Evolutionary conservation across 2,888 invertebrate species (phyloP), one percentile per base, ranked within the genome.

Genomic region (Toxonevra muliebris): DNA sequence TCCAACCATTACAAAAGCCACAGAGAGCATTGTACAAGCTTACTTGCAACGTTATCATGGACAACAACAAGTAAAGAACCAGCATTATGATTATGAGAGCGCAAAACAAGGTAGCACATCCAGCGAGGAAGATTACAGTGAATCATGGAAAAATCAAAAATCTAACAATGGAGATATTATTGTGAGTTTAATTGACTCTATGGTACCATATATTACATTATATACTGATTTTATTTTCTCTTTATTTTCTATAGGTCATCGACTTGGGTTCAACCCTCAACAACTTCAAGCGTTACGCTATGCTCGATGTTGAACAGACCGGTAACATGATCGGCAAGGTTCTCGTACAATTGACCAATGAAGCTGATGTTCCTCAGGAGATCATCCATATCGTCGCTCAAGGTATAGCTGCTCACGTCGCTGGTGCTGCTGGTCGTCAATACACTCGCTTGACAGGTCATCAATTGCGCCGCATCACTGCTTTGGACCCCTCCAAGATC

Each of bases 391-490:
- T 85, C 66, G 76, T 85, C 57, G 83, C 78, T 12, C 82, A 82
- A 59, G 80, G 80, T 65, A 72, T 79, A 50, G 82, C 77, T 55
- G 83, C 84, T 43, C 83, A 85, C 61, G 80, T 85, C 60, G 83
- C 80, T 62, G 85, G 86, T 52, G 73, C 74, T n/a, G 81, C 80
- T 71, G 85, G 80, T 7, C 77, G 79, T 66, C 76, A 80, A 62
- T 82, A 73, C 68, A 74, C 75, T n/a, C 79, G 80, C 41, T 72
- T 75, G 17, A 84, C 82, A 48, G 80, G 82, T 65, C 75, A 79
- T 66, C 73, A 78, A 73, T 71, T 85, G 59, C 81, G 79, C 50
- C 82, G 84, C 71, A 81, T 85, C 63, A 85, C 84, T 45, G 85
- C 78, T 41, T 74, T 85, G 75, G 85, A 85, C 64, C 82, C 84